These are phyloP conservation scores for Geodia barretti DNA, from an alignment of 37 sponge, comb jelly and placozoan species.

Conservation along the genomic window DNA sequence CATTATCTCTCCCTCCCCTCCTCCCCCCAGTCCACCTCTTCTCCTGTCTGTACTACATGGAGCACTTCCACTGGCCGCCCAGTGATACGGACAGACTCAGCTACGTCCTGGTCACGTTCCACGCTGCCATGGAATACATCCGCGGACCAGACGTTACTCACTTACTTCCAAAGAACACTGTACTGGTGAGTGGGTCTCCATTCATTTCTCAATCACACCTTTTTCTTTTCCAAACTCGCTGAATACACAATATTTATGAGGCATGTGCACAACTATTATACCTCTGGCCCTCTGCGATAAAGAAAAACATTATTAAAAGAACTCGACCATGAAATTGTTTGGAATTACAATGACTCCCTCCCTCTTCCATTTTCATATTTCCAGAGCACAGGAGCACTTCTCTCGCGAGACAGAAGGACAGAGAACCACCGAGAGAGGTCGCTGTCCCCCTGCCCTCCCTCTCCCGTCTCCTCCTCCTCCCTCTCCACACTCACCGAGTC, in stretches of 20 bases:
- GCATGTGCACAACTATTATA: too few relatives aligned
- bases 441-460: neutral
- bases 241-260: too few relatives aligned
- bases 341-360: too few relatives aligned
- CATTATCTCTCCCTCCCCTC: neutral
- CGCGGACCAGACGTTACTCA: slow-evolving; percentile 45
- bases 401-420: neutral
- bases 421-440: neutral
- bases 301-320: too few relatives aligned
- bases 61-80: slow-evolving; percentile 56
- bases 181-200: neutral
- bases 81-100: slow-evolving; percentile 54
- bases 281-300: too few relatives aligned
- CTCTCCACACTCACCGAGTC: neutral
- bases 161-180: slow-evolving; percentile 9
- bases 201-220: too few relatives aligned
- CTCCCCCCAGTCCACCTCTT: slow-evolving; percentile 23
- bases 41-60: slow-evolving; percentile 53
- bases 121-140: slow-evolving; percentile 62
- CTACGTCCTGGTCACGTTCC: slow-evolving; percentile 64
- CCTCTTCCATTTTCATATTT: neutral
- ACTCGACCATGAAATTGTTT: too few relatives aligned
- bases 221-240: too few relatives aligned
- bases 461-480: neutral
- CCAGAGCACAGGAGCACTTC: neutral